Base-by-base conservation (phyloP, 2,797 vertebrate species). In the Hypotaenidia okinawae region DNA sequence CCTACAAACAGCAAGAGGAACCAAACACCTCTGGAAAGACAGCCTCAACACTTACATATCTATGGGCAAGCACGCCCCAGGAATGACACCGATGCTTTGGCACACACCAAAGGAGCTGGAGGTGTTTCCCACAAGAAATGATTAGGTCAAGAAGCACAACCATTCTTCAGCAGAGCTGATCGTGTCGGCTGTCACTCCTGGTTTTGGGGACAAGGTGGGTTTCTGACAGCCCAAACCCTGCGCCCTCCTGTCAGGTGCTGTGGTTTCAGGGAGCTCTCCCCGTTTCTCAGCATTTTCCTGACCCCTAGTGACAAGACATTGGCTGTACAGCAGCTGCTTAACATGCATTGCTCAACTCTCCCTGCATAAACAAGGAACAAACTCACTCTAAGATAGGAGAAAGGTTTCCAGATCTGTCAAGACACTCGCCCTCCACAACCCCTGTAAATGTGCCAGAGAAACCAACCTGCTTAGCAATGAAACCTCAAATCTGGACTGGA, bases 231-330 rank as follows among this genome's bases (percentile, higher is more conserved):
- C 16, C 41, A 35, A 67, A 5, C 6, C 11, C 37, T 16, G 10
- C 1, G 19, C 35, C 28, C 33, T 62, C 45, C 67, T 5, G 27
- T 19, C 47, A 32, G 11, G 12, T 11, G 10, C 43, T 28, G 63
- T 0, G 0, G 9, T 70, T 62, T 33, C 52, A 18, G 13, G 47
- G 52, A 37, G 32, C 52, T 54, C n/a, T 76, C n/a, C 23, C 18
- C 2, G 0, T 92, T 96, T 69, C 49, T 54, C 90, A 94, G 96
- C 78, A 4, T 91, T 94, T 92, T 55, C 90, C 94, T 97, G 97
- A 97, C 97, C 94, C 70, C 97, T 97, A 95, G 96, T 95, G 97
- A 95, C 91, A 66, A 80, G 63, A 87, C 0, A 1, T 1, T 1
- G 67, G 58, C 58, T 51, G 49, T 87, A 75, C 96, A 96, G 63